Evolutionary conservation across 1,140 invertebrate species (phyloP), one percentile per base, ranked within the genome.

Genomic region (Micrasema longulum): DNA sequence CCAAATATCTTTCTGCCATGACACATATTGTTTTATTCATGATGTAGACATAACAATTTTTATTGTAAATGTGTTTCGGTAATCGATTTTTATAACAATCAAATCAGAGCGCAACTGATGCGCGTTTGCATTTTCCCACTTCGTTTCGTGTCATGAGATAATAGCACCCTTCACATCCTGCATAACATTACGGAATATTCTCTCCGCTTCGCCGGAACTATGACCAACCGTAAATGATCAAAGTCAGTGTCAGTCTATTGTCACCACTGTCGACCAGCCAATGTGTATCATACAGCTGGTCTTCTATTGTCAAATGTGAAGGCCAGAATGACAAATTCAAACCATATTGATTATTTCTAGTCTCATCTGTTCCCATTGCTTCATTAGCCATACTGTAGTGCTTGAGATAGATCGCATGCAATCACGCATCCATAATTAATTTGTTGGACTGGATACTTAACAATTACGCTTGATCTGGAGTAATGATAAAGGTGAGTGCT

Each of bases 211-310:
- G 3, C 41, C 60, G 60, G 60, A 64, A 64, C 20, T 22, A 47
- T 41, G 60, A 41, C 41, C 47, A 12, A 16, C 60, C 18, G 60
- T 47, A 18, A 45, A 64, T 64, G 41, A 48, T 14, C 41, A 47
- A 23, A 45, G 41, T 47, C 60, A 47, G 60, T 47, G 60, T 47
- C 41, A 47, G 22, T 64, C 60, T 20, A 64, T 64, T 64, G 60
- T 64, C 43, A 36, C 35, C 52, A 26, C 26, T 31, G 26, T 26
- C 26, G 14, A n/a, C 23, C 23, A 26, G 5, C 0, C 52, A 48
- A 10, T 18, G 47, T 22, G 47, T 20, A 45, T 16, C 20, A 48
- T 9, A 18, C 18, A 18, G 16, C 47, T 22, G 47, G 14, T 10
- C 16, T 45, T 45, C n/a, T 55, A 55, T 55, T 55, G 52, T 55